Base-by-base conservation (phyloP, 2,888 invertebrate genomes). In the Toxonevra muliebris region DNA sequence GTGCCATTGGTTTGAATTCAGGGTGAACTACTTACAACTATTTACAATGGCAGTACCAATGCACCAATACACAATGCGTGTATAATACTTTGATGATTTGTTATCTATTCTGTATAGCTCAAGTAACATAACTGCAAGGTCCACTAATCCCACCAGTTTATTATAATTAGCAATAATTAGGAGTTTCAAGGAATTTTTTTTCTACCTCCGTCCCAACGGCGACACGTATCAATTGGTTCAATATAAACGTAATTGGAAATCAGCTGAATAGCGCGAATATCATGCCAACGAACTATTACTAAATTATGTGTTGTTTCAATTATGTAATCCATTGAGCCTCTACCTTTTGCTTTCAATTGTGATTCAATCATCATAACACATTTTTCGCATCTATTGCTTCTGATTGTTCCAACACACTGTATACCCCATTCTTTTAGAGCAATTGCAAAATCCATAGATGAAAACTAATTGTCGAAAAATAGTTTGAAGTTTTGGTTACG, bases 391-490 rank as follows among this genome's bases (percentile, higher is more conserved):
- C 72, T 67, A 52, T 71, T 73, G 68, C 69, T 71, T 50, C 69
- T 19, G 53, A 70, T 55, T 59, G 66, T 62, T 40, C 66, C 68
- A n/a, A 57, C 65, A n/a, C 42, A 45, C 61, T 67, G 65, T 61
- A 67, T 70, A 13, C 65, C 68, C 59, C 45, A 62, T 63, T 62
- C 62, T 53, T 68, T 65, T 41, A 60, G 64, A 7, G 59, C n/a
- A 50, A 55, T 15, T 15, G 62, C 15, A 45, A 69, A 59, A 41
- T 60, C 62, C 9, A 66, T 50, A 42, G 73, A 68, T 8, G 66
- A 65, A 30, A 72, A 68, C 69, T 69, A 71, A 48, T 73, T 73
- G 40, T 73, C 69, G 57, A 74, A 74, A 71, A 58, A 74, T 1
- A 72, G 61, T 42, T 69, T 69, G 59, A 66, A 73, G 42, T 71